A percentile compares a stretch with the other conserved stretches of the same genome.
These are phyloP conservation scores for Danionella cerebrum DNA, from an alignment of 2,113 vertebrate species.

Conservation along the genomic window DNA sequence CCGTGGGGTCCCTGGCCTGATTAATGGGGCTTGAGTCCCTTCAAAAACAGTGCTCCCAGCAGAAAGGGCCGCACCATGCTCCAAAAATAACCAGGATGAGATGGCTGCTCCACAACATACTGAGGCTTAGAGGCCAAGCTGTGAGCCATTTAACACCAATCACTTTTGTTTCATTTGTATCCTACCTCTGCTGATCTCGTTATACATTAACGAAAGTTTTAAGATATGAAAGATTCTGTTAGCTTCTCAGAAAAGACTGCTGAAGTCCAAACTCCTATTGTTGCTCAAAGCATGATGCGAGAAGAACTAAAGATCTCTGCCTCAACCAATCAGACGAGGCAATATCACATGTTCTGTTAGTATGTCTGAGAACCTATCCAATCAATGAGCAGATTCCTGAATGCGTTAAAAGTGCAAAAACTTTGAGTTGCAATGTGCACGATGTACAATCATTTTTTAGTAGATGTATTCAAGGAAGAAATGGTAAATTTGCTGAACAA, in stretches of 20 bases:
- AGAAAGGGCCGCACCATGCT: slow-evolving; percentile 55
- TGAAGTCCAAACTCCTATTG: not conserved
- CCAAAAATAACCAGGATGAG: slow-evolving; percentile 71
- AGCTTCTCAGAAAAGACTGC: not conserved
- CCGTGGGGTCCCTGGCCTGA: slow-evolving; percentile 74
- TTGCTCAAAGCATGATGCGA: too few relatives aligned
- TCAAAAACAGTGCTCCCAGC: slow-evolving; percentile 69
- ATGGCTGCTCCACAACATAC: slow-evolving; percentile 27
- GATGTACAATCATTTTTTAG: too few relatives aligned
- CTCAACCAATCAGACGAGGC: too few relatives aligned
- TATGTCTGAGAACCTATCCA: too few relatives aligned
- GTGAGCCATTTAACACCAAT: slow-evolving; percentile 21
- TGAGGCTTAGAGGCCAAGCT: slow-evolving; percentile 22
- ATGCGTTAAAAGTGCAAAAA: too few relatives aligned
- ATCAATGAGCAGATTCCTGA: too few relatives aligned
- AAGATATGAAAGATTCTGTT: slow-evolving; percentile 7
- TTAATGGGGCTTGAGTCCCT: slow-evolving; percentile 86
- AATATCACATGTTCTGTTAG: too few relatives aligned
- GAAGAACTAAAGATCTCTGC: too few relatives aligned
- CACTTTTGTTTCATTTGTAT: slow-evolving; percentile 26
- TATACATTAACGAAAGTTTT: slow-evolving; percentile 25
- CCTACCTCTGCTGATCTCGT: slow-evolving; percentile 8
- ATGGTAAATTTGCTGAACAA: too few relatives aligned
- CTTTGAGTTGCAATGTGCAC: too few relatives aligned
- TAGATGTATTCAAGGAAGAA: too few relatives aligned